These are phyloP conservation scores for Pantherophis guttatus DNA, from an alignment of 2,113 vertebrate genomes.

Conservation along the genomic window DNA sequence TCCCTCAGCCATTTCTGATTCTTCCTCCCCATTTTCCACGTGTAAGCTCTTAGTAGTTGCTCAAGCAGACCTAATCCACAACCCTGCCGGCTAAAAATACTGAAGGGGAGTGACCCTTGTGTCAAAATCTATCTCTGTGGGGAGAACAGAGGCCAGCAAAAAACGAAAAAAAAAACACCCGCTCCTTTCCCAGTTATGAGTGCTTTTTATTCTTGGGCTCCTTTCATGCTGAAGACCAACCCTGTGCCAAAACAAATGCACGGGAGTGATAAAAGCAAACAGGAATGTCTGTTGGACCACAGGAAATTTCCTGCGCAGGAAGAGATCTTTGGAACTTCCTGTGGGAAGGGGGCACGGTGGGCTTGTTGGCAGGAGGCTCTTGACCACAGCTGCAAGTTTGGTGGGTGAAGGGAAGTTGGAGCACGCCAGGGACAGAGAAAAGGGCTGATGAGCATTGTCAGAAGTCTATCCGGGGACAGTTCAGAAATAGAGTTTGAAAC, in stretches of 20 bases:
- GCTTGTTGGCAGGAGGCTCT: constrained; percentile 74
- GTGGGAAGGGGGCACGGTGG: constrained; percentile 77
- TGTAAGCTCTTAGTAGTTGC: too few relatives aligned
- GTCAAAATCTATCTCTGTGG: not conserved
- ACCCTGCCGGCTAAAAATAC: not conserved
- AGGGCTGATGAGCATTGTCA: not conserved
- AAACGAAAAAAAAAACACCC: too few relatives aligned
- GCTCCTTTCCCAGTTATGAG: not conserved
- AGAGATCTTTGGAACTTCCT: constrained; percentile 89
- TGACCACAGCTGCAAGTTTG: constrained; percentile 74
- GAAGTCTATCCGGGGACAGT: constrained; percentile 16
- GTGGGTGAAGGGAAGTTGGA: constrained; percentile 36
- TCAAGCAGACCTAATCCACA: not conserved
- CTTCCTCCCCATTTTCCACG: not conserved
- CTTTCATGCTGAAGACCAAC: constrained; percentile 68
- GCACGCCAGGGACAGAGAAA: constrained; percentile 32
- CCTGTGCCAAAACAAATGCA: constrained; percentile 77
- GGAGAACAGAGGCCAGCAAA: not conserved
- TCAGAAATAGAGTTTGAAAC: constrained; percentile 34
- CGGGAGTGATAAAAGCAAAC: constrained; percentile 73
- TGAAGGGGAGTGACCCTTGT: not conserved
- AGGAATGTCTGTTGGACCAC: constrained; percentile 81
- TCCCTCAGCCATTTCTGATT: not conserved
- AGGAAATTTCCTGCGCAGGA: constrained; percentile 92
- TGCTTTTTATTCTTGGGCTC: not conserved